Evolutionary conservation across 2,113 vertebrate species (phyloP).

Genomic region (Gymnorhina tibicen): DNA sequence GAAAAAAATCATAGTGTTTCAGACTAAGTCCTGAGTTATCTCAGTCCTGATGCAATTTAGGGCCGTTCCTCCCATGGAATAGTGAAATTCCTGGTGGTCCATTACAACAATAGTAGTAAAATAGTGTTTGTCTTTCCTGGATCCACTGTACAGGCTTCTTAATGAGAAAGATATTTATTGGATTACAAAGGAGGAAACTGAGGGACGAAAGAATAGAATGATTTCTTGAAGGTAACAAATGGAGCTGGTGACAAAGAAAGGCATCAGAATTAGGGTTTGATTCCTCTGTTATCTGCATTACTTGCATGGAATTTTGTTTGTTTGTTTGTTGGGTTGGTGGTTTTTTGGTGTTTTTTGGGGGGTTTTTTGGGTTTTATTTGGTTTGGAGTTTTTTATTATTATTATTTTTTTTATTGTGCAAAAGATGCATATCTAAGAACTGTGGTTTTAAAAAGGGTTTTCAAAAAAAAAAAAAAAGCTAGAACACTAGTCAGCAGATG

Average conservation of each 20-base stretch:
- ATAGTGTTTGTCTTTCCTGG: not conserved
- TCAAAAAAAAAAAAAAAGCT: accelerated
- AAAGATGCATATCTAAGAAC: not conserved
- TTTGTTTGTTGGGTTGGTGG: not conserved
- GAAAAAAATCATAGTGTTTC: not conserved
- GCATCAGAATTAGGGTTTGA: not conserved
- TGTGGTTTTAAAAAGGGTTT: not conserved
- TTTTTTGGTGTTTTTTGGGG: not conserved
- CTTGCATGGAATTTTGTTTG: not conserved
- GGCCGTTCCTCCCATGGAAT: not conserved
- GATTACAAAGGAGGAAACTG: not conserved
- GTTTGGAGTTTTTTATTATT: too few species aligned
- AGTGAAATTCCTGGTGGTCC: not conserved
- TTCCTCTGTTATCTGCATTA: not conserved
- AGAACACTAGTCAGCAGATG: not conserved
- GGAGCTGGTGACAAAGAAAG: not conserved
- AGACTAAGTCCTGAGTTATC: not conserved
- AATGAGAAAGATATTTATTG: not conserved
- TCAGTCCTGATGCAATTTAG: not conserved
- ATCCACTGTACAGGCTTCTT: not conserved
- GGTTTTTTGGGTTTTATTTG: accelerated
- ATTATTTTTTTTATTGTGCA: not conserved
- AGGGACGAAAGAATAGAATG: not conserved
- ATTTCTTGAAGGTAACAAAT: not conserved
- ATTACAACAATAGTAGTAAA: not conserved